Percentiles rank a stretch among this genome's conserved stretches.
Evolutionary conservation across 2,113 vertebrate genomes (phyloP).

Genomic region (Colossoma macropomum): DNA sequence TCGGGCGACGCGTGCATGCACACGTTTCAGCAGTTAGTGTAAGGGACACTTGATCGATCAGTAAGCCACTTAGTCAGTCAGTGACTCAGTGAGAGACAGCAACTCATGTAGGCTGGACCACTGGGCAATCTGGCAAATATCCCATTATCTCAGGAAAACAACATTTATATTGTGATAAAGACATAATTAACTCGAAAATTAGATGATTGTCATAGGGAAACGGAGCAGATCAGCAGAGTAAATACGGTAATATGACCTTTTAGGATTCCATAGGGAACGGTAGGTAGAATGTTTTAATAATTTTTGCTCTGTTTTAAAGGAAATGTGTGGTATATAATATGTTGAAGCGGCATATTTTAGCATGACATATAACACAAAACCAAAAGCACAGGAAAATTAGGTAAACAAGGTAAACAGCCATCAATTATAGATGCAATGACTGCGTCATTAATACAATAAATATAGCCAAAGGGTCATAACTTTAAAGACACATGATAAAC

Average conservation of each 20-base stretch:
- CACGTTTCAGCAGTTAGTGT: too few relatives aligned
- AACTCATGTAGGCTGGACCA: too few relatives aligned
- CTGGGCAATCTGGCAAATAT: background rate
- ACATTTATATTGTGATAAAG: background rate
- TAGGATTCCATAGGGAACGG: background rate
- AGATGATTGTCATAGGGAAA: background rate
- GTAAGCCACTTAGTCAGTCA: too few relatives aligned
- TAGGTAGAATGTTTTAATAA: background rate
- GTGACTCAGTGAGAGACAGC: too few relatives aligned
- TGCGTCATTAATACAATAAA: background rate
- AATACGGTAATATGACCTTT: background rate
- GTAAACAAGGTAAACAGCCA: background rate
- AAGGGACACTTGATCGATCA: too few relatives aligned
- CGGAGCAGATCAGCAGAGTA: background rate
- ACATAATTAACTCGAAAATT: background rate
- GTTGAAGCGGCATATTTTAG: background rate
- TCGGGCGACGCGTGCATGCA: too few relatives aligned
- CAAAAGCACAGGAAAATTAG: background rate
- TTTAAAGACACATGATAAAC: slow-evolving; percentile 18
- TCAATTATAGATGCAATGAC: background rate
- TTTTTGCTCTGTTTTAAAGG: background rate
- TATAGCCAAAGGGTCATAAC: background rate
- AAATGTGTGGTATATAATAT: background rate
- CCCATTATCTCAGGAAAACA: background rate
- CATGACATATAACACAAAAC: background rate